A percentile compares a stretch with the other conserved stretches of the same genome.
Conservation (phyloP, 1,140 invertebrate species). For the Capitella teleta region DNA sequence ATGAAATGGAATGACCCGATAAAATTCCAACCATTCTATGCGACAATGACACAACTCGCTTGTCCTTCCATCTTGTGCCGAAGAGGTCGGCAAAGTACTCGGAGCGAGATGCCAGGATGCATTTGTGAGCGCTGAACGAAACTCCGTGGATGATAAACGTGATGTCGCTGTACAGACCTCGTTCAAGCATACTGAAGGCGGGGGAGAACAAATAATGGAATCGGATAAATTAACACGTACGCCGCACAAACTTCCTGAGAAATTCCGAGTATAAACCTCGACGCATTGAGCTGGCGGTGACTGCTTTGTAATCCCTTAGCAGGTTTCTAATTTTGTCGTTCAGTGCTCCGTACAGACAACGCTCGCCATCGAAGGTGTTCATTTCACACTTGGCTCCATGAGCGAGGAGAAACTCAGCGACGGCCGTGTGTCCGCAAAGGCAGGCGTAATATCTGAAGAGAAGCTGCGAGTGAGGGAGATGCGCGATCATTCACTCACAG, state of each 20-base stretch:
- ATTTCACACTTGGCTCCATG: conserved; percentile 49
- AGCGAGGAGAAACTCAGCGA: conserved; percentile 47
- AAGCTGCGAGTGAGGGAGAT: neutral
- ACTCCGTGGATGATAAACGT: conserved; percentile 40
- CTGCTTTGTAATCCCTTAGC: conserved; percentile 43
- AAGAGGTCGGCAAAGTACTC: conserved; percentile 44
- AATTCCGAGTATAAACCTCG: conserved; percentile 48
- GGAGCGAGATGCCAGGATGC: conserved; percentile 42
- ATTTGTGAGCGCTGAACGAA: conserved; percentile 40
- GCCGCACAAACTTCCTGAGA: conserved; percentile 39
- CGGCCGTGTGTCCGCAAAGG: conserved; percentile 46
- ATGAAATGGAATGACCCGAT: neutral
- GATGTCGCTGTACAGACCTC: conserved; percentile 39
- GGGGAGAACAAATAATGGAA: neutral
- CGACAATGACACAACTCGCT: conserved; percentile 29
- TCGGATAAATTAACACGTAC: neutral
- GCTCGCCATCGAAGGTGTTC: conserved; percentile 51
- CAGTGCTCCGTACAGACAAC: conserved; percentile 50
- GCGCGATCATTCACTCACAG: conserved; percentile 32
- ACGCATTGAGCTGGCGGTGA: conserved; percentile 42
- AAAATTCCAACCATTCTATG: conserved; percentile 38
- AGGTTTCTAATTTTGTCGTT: conserved; percentile 45
- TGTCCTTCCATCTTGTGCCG: conserved; percentile 38
- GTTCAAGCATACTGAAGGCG: conserved; percentile 1
- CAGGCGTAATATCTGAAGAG: conserved; percentile 48